A percentile compares a stretch with the other conserved stretches of the same genome.
phyloP scores from a whole-genome alignment of 2,888 invertebrate genomes.

The Cenopis cana region DNA sequence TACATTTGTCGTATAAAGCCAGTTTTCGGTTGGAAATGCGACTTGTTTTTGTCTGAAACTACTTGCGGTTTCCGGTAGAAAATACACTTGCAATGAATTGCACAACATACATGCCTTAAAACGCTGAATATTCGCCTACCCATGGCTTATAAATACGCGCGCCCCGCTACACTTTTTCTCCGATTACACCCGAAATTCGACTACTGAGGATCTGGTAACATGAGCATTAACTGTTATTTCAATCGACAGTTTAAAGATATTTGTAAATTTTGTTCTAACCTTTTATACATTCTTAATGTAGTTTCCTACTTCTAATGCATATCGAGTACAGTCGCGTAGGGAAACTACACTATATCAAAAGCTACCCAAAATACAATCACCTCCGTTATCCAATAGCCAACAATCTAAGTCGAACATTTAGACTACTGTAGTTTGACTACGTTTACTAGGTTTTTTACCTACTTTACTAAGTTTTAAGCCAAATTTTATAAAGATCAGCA shows the following conservation, averaged over 20 bases:
- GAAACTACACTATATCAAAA: slow-evolving; percentile 50
- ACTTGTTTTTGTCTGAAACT: too few species aligned
- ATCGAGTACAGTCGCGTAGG: slow-evolving; percentile 36
- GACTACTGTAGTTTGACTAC: slow-evolving; percentile 68
- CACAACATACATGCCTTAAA: too few species aligned
- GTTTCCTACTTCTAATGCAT: slow-evolving; percentile 14
- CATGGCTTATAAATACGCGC: too few species aligned
- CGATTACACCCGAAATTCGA: too few species aligned
- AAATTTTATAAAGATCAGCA: slow-evolving; percentile 11
- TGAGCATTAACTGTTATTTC: not conserved
- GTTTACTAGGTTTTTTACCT: too few species aligned
- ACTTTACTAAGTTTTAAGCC: slow-evolving; percentile 48
- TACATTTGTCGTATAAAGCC: too few species aligned
- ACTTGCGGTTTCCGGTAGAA: too few species aligned
- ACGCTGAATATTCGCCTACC: too few species aligned
- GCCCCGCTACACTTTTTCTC: not conserved
- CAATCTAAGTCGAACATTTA: slow-evolving; percentile 50
- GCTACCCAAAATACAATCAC: slow-evolving; percentile 48
- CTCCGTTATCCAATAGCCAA: slow-evolving; percentile 49
- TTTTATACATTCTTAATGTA: slow-evolving; percentile 20
- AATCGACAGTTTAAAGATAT: not conserved
- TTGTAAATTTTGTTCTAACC: slow-evolving; percentile 13
- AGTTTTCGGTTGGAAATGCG: too few species aligned
- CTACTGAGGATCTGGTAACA: too few species aligned
- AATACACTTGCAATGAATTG: too few species aligned